These are phyloP conservation scores for Mohoua ochrocephala DNA, from an alignment of 2,113 vertebrate species.

Conservation along the genomic window DNA sequence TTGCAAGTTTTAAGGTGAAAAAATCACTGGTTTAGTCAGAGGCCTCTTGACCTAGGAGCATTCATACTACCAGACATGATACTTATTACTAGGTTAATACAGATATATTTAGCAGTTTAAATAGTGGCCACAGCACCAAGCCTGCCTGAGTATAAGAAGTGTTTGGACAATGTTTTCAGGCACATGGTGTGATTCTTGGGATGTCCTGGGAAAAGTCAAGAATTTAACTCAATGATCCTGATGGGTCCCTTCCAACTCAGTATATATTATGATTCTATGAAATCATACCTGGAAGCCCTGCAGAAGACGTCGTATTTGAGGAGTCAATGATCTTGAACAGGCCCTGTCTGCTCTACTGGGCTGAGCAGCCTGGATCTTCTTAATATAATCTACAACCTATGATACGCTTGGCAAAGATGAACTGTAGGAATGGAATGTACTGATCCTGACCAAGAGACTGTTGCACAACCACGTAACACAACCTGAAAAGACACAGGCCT, in stretches of 20 bases:
- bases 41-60: neutral
- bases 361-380: neutral
- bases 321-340: neutral
- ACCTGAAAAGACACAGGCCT: neutral
- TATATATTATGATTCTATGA: neutral
- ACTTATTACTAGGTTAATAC: neutral
- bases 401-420: neutral
- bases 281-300: neutral
- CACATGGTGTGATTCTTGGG: neutral
- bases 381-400: neutral
- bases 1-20: neutral
- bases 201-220: neutral
- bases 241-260: neutral
- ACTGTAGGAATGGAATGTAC: neutral
- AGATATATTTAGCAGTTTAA: neutral
- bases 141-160: neutral
- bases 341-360: neutral
- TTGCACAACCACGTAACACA: accelerated
- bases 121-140: neutral
- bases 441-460: neutral
- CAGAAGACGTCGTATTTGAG: neutral
- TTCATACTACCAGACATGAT: accelerated
- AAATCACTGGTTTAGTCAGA: neutral
- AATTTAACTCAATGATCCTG: neutral
- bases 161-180: neutral